A percentile compares a stretch with the other conserved stretches of the same genome.
phyloP scores from a whole-genome alignment of 2,797 vertebrate genomes.

The Oophaga sylvatica region DNA sequence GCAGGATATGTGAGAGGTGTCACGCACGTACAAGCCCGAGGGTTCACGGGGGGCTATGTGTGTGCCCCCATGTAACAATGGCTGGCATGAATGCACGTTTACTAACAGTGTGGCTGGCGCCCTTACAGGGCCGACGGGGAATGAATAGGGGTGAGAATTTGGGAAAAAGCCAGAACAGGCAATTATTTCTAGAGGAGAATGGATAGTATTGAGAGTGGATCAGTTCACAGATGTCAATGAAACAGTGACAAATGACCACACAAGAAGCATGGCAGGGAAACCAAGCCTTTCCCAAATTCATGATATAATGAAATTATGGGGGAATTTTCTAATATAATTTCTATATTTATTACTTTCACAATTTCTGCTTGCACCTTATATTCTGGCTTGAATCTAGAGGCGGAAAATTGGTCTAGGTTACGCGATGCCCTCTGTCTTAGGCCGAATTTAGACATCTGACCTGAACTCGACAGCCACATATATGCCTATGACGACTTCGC shows the following conservation, averaged over 20 bases:
- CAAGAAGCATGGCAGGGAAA: background rate
- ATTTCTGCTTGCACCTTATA: background rate
- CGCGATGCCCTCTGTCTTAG: too few species aligned
- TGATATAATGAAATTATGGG: background rate
- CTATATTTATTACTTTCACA: background rate
- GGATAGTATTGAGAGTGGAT: background rate
- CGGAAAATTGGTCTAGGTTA: too few species aligned
- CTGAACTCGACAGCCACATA: too few species aligned
- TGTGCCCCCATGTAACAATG: background rate
- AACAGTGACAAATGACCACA: background rate
- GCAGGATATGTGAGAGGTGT: background rate
- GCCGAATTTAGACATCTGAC: too few species aligned
- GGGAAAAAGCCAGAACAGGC: background rate
- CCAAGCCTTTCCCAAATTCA: background rate
- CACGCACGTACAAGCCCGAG: conserved; percentile 13
- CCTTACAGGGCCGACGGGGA: background rate
- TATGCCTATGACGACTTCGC: too few species aligned
- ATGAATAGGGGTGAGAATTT: conserved; percentile 11
- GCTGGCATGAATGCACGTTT: background rate
- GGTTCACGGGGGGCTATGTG: background rate
- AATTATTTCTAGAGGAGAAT: background rate
- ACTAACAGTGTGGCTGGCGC: background rate
- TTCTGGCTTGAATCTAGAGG: too few species aligned
- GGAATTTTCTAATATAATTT: background rate
- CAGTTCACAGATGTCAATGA: background rate